phyloP scores from a whole-genome alignment of 2,113 vertebrate genomes.

The Oenanthe melanoleuca region DNA sequence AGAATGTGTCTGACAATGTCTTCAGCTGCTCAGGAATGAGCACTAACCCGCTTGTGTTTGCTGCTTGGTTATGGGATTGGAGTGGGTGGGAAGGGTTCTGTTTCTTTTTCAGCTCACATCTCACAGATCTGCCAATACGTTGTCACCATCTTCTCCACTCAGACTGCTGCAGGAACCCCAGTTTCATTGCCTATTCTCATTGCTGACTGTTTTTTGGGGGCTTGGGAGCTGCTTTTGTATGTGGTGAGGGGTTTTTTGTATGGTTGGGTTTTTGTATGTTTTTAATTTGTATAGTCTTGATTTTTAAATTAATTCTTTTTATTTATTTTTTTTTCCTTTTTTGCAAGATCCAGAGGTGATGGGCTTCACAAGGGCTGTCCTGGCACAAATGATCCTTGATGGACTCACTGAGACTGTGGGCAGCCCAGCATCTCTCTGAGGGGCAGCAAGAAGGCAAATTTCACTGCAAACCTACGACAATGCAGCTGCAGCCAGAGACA shows the following conservation, averaged over 20 bases:
- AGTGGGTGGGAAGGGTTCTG: conserved; percentile 20
- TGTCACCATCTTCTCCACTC: not conserved
- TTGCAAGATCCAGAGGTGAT: not conserved
- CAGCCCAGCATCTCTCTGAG: not conserved
- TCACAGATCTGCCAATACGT: not conserved
- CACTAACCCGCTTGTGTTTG: not conserved
- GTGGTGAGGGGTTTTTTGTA: not conserved
- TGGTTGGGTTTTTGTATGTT: not conserved
- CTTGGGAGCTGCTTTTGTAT: too few relatives aligned
- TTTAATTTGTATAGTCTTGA: not conserved
- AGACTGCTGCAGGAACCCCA: not conserved
- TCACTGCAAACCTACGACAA: not conserved
- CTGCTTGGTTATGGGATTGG: not conserved
- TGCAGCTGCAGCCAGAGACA: not conserved
- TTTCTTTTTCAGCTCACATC: conserved; percentile 10
- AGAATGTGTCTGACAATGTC: conserved; percentile 31
- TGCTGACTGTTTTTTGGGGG: not conserved
- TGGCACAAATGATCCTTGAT: not conserved
- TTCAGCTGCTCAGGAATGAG: conserved; percentile 2
- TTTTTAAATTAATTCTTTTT: not conserved
- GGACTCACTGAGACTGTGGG: not conserved
- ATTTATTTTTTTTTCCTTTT: not conserved
- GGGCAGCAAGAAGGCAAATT: not conserved
- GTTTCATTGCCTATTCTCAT: not conserved
- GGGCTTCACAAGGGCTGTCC: not conserved